Base-by-base conservation (phyloP, 2,888 invertebrate genomes). In the Temnothorax rugatulus region DNA sequence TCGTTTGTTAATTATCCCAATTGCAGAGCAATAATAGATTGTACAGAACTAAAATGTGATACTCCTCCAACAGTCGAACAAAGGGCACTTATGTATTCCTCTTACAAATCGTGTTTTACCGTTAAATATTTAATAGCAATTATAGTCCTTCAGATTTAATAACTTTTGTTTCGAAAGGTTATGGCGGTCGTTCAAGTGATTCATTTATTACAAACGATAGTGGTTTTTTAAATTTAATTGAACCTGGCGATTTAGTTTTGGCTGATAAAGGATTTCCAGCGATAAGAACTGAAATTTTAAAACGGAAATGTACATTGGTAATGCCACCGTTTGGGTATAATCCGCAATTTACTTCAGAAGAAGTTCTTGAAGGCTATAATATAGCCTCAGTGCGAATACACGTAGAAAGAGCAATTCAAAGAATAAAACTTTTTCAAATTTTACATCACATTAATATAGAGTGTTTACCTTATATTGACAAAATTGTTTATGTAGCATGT, bases 181-280 rank as follows among this genome's bases (percentile, higher is more conserved):
- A 90, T 73, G 90, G 90, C 11, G 90, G 89, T 25, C 25, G 86
- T 59, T 59, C 87, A 4, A 88, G 86, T 18, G 90, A 92, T 76
- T 73, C 86, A 64, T 91, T 81, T 59, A 91, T 92, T 50, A 77
- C 75, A 4, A 90, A 90, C 74, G 88, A 89, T 82, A 84, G 83
- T 25, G 89, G 89, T 11, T 91, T 92, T 85, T n/a, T 91, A 8
- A 77, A 90, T 9, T 82, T 91, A 38, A 29, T 91, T 3, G 89
- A 91, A 77, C 83, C 87, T 11, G 86, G 77, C 8, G 88, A 88
- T 59, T 50, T 54, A 29, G 59, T 89, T 11, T 82, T 86, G 57
- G 84, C 83, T 4, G 85, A 63, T 29, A 75, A 63, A 75, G 75
- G 44, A 25, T 75, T 75, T 75, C 75, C 75, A 25, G 63, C 81